Evolutionary conservation across 2,797 vertebrate species (phyloP).

Genomic region (Lithobates pipiens): DNA sequence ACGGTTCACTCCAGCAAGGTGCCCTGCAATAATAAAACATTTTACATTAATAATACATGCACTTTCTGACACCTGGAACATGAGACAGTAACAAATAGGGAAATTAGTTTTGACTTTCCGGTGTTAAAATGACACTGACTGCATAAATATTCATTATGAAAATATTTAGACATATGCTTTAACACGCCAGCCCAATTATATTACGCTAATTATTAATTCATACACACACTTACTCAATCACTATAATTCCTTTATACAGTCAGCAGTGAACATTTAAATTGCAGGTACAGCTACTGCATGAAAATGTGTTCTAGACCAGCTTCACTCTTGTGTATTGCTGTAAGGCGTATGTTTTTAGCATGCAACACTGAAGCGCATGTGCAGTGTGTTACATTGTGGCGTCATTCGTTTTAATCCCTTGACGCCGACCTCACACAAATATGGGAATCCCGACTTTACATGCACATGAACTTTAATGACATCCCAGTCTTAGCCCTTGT

Average conservation of each 20-base stretch:
- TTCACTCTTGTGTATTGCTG: no score
- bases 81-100: slow-evolving; percentile 10
- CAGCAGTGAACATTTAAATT: neutral
- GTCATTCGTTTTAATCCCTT: no score
- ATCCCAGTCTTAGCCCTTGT: no score
- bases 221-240: neutral
- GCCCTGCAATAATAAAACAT: slow-evolving; percentile 1
- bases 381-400: no score
- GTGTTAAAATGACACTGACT: slow-evolving; percentile 31
- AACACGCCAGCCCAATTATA: slow-evolving; percentile 26
- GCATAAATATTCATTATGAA: slow-evolving; percentile 49
- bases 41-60: slow-evolving; percentile 1
- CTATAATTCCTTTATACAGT: neutral
- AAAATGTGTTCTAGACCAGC: neutral
- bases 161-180: slow-evolving; percentile 49
- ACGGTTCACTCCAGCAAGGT: neutral
- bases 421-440: no score
- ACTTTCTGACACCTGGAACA: slow-evolving; percentile 31
- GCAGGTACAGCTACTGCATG: neutral
- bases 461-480: no score
- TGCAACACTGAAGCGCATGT: no score
- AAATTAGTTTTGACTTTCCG: slow-evolving; percentile 38
- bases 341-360: neutral
- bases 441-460: no score
- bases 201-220: slow-evolving; percentile 12